Base-by-base conservation (phyloP, 2,888 invertebrate genomes). In the Eupithecia centaureata region DNA sequence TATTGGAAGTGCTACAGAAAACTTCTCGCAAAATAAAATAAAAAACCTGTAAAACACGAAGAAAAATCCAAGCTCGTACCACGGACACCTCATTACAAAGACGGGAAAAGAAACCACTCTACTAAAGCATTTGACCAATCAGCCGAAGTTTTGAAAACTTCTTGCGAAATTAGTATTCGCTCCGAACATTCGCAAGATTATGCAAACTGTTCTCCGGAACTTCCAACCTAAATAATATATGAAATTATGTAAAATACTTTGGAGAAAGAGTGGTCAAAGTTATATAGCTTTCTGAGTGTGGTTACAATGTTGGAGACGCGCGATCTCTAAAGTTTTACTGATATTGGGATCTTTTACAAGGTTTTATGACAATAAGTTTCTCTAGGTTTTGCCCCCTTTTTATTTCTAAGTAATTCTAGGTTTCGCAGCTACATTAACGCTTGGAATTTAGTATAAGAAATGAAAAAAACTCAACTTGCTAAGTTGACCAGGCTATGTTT, bases 151-250 rank as follows among this genome's bases (percentile, higher is more conserved):
- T 57, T 25, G 13, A 30, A 61, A 66, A 75, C 71, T 72, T 28
- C 32, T 51, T 32, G 52, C 66, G 28, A 71, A 72, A 73, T 75
- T 75, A 74, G 75, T 75, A 75, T 75, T 72, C 75, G 58, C 59
- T 56, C 56, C 62, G 73, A 72, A 74, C 65, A 78, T 69, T 68
- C 73, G 74, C 59, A 68, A 74, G 79, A 84, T 86, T 84, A 86
- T 85, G 84, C 77, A 82, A 84, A 84, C 77, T 71, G 59, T 74
- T 67, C 73, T 67, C 61, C 66, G 66, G 69, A 82, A 84, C 76
- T 84, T 83, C 73, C 76, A 78, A 84, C 82, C 83, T 86, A 83
- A 83, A 84, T 82, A 84, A 84, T 84, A 84, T 84, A 83, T 84
- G 84, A 81, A 86, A 83, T 85, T 85, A 85, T 85, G 83, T 79